Conservation (phyloP, 2,797 vertebrate genomes). For the Falco concolor region DNA sequence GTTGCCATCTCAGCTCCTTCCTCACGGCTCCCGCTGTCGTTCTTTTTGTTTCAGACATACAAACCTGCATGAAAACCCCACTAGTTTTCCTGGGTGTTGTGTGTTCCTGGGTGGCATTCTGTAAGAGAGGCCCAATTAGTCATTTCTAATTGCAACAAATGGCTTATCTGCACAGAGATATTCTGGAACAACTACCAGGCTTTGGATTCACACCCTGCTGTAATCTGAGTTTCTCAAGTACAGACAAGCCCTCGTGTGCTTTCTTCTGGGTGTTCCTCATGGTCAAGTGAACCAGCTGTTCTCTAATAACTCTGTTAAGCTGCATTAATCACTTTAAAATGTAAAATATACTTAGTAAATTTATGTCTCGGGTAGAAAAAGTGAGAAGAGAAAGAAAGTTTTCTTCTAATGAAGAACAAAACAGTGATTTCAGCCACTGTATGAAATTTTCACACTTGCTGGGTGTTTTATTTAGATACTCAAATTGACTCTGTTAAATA, state of each 20-base stretch:
- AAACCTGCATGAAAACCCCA: background rate
- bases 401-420: background rate
- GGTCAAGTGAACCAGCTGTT: background rate
- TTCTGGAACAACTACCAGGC: background rate
- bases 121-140: constrained; percentile 6
- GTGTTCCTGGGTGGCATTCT: background rate
- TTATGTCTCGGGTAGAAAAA: background rate
- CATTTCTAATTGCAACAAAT: constrained; percentile 21
- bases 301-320: background rate
- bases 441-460: background rate
- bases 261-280: background rate
- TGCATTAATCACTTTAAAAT: background rate
- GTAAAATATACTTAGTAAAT: background rate
- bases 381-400: background rate
- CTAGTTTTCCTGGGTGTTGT: background rate
- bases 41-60: background rate
- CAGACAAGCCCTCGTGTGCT: background rate
- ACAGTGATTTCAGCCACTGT: background rate
- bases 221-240: background rate
- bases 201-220: background rate
- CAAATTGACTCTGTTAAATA: background rate
- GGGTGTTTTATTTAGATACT: background rate
- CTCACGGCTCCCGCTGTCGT: background rate
- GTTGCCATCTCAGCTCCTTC: background rate
- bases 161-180: background rate